Evolutionary conservation across 64 coral and sea anemone species (phyloP).

Genomic region (Actinia tenebrosa): DNA sequence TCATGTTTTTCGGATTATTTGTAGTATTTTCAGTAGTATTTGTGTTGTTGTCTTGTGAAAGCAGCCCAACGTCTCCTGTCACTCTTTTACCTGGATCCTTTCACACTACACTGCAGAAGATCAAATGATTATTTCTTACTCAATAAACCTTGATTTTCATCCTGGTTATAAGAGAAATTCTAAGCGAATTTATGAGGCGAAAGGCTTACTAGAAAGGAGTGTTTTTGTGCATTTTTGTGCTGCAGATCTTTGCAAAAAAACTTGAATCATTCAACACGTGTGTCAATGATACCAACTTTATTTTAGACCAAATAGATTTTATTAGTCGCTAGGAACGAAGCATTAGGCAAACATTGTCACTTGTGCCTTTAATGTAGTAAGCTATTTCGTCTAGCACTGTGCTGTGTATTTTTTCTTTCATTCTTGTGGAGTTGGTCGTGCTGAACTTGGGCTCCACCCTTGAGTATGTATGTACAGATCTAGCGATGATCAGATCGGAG

Average conservation of each 20-base stretch:
- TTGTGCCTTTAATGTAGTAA: background rate
- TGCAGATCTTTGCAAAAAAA: background rate
- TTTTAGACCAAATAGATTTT: too few relatives aligned
- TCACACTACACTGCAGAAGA: background rate
- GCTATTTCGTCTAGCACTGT: background rate
- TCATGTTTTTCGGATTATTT: background rate
- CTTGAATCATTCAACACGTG: background rate
- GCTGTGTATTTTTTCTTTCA: background rate
- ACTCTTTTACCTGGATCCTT: background rate
- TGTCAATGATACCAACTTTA: background rate
- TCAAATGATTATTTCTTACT: background rate
- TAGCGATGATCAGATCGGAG: background rate
- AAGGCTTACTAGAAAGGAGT: too few relatives aligned
- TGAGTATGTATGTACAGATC: background rate
- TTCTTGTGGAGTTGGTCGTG: background rate
- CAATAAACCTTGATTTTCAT: background rate
- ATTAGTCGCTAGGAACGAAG: too few relatives aligned
- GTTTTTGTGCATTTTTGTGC: background rate
- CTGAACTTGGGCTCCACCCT: background rate
- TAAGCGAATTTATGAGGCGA: background rate
- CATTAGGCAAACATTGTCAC: too few relatives aligned
- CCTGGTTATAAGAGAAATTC: background rate
- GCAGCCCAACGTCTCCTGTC: too few relatives aligned
- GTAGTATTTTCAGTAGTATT: background rate
- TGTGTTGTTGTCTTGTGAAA: background rate